Conservation (phyloP, 2,113 vertebrate genomes). For the Rhea americana region DNA sequence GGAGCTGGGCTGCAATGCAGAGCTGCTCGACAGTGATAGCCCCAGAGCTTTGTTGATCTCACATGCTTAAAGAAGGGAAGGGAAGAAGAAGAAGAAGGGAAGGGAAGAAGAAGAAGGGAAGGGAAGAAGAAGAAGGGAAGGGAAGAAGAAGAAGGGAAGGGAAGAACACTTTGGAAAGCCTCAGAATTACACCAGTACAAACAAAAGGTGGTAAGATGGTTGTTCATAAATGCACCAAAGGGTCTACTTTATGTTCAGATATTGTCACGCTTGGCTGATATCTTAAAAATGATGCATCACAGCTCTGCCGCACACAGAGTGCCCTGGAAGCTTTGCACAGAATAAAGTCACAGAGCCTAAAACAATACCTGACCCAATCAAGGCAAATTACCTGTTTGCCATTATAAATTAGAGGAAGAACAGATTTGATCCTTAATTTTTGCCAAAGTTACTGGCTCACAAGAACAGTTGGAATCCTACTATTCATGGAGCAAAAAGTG, state of each 20-base stretch:
- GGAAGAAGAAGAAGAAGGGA: not conserved
- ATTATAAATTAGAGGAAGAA: not conserved
- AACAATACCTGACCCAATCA: not conserved
- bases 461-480: not conserved
- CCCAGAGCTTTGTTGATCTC: not conserved
- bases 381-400: not conserved
- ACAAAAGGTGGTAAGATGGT: not conserved
- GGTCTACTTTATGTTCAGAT: not conserved
- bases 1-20: fast-evolving
- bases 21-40: not conserved
- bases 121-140: not conserved
- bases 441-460: not conserved
- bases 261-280: not conserved
- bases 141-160: not conserved
- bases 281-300: not conserved
- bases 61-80: not conserved
- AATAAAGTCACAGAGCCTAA: fast-evolving
- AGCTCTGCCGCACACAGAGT: not conserved
- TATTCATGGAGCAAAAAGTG: not conserved
- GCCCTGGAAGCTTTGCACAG: not conserved
- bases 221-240: not conserved
- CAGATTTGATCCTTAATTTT: not conserved
- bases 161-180: not conserved
- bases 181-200: not conserved
- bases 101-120: not conserved